Base-by-base conservation (phyloP, 2,797 vertebrate genomes). In the Leptatherina wallacei region DNA sequence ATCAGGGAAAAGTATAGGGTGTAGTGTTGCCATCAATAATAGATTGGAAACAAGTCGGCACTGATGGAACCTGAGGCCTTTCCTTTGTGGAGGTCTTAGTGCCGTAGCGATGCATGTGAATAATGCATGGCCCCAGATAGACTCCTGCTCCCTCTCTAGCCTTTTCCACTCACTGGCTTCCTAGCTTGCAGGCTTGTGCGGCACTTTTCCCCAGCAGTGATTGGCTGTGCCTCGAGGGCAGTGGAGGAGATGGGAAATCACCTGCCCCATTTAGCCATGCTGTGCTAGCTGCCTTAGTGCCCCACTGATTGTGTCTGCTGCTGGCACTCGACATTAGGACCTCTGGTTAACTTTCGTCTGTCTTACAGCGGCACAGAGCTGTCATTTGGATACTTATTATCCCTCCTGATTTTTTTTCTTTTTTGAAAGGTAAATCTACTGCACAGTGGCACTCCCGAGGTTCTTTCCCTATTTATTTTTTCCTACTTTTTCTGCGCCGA, bases 1-100 rank as follows among this genome's bases (percentile, higher is more conserved):
- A 93, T 92, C 90, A 93, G 88, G 90, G 89, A 88, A 93, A 93
- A 92, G 91, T 92, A 92, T 91, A 89, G 90, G 90, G 91, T 92
- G 89, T 93, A 90, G 87, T 90, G 92, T 92, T 90, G 88, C 91
- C 91, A 94, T 94, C 92, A 93, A 94, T 95, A 94, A 94, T 95
- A 92, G 89, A 95, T 94, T 91, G 90, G 90, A 91, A 93, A 92
- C 89, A 91, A 93, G 93, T 92, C 87, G 83, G 87, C 90, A 72
- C 91, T 91, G 92, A 91, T 93, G 93, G 92, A 92, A 93, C 91
- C 85, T 76, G 80, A 92, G 91, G 90, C 90, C 90, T 86, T 89
- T 87, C 82, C 84, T 93, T 88, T 89, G 91, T 89, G 91, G 85
- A 92, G 90, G 90, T 92, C 92, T 91, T 90, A 89, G 90, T 88